Evolutionary conservation across 2,797 vertebrate species (phyloP).

Genomic region (Masticophis lateralis): DNA sequence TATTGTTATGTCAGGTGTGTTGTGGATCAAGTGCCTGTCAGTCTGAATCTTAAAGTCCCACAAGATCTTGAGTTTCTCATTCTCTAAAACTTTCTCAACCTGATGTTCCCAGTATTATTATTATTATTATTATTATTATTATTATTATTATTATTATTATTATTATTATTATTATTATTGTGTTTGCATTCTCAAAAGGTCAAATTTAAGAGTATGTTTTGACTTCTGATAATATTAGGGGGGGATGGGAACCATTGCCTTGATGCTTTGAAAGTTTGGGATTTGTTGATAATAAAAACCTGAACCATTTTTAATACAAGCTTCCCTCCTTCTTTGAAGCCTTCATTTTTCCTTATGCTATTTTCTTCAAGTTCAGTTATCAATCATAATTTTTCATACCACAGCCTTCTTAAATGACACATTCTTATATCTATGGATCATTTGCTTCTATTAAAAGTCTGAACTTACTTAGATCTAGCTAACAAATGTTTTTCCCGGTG

Average conservation of each 20-base stretch:
- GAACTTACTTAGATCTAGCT: slow-evolving; percentile 36
- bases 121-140: too few relatives aligned
- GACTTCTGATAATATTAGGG: neutral
- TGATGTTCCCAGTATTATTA: too few relatives aligned
- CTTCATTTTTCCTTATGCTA: neutral
- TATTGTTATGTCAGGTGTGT: too few relatives aligned
- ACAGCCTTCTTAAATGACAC: slow-evolving; percentile 34
- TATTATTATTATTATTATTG: neutral
- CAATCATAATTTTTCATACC: slow-evolving; percentile 25
- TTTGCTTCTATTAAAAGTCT: slow-evolving; percentile 36
- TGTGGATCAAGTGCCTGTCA: too few relatives aligned
- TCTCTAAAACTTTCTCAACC: too few relatives aligned
- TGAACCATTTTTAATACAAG: neutral
- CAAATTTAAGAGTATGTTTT: neutral
- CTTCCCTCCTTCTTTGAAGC: slow-evolving; percentile 1
- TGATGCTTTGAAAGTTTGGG: neutral
- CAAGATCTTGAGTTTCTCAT: too few relatives aligned
- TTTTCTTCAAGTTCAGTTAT: slow-evolving; percentile 23
- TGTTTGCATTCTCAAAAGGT: neutral
- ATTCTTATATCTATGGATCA: slow-evolving; percentile 56
- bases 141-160: too few relatives aligned
- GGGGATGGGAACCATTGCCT: neutral
- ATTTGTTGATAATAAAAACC: neutral
- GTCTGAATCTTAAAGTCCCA: too few relatives aligned
- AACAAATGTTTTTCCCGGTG: slow-evolving; percentile 38